These are phyloP conservation scores for Drosophila malerkotliana DNA, from an alignment of 1,140 invertebrate species.

Conservation along the genomic window DNA sequence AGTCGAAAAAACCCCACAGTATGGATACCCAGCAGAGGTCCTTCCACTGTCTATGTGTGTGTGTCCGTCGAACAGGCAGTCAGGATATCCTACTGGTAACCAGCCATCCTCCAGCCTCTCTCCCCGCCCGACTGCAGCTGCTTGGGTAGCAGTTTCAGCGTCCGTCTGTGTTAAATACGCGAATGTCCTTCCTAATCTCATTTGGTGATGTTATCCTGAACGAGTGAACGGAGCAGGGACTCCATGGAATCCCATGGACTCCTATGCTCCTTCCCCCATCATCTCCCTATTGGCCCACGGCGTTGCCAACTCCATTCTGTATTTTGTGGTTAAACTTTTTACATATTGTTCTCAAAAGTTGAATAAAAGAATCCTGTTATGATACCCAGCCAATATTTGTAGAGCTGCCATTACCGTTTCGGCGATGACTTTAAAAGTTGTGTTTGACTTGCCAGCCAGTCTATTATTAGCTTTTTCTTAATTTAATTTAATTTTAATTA, in stretches of 20 bases:
- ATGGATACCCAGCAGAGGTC: conserved; percentile 15
- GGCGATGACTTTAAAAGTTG: conserved; percentile 1
- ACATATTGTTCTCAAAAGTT: conserved; percentile 62
- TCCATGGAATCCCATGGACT: conserved; percentile 15
- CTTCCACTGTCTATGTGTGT: conserved; percentile 29
- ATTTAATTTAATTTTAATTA: not conserved
- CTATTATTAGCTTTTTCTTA: conserved; percentile 1
- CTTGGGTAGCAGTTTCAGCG: conserved; percentile 41
- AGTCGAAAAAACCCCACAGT: conserved; percentile 1
- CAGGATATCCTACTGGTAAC: conserved; percentile 73
- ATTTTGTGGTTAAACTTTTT: conserved; percentile 73
- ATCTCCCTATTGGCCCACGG: not conserved
- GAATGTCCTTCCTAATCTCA: conserved; percentile 83
- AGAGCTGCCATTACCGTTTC: not conserved
- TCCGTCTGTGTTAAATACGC: conserved; percentile 75
- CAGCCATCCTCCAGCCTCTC: conserved; percentile 11
- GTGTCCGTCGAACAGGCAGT: conserved; percentile 67
- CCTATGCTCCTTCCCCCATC: no score
- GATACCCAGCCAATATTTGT: conserved; percentile 50
- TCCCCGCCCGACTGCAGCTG: conserved; percentile 2
- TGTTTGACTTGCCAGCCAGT: not conserved
- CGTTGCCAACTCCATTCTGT: conserved; percentile 60
- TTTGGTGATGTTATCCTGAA: conserved; percentile 78
- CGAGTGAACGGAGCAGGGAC: conserved; percentile 31
- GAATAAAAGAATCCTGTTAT: conserved; percentile 29